Percentiles rank a stretch among this genome's conserved stretches.
These are phyloP conservation scores for Harlomillsia oculata DNA, from an alignment of 1,140 invertebrate genomes.

Conservation along the genomic window DNA sequence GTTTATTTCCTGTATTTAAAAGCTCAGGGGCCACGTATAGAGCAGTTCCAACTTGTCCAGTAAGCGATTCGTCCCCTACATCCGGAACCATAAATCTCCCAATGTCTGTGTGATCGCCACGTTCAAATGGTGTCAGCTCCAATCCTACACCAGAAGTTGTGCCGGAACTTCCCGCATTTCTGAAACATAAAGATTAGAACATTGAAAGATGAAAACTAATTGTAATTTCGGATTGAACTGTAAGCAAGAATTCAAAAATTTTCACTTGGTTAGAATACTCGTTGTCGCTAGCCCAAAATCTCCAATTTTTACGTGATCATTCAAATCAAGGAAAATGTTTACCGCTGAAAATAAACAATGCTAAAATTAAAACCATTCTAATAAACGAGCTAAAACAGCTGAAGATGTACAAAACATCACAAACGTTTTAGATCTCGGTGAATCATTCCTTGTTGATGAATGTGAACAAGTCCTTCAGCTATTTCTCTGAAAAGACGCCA, in stretches of 20 bases:
- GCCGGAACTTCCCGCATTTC: too few species aligned
- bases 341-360: slow-evolving; percentile 46
- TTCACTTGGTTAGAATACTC: slow-evolving; percentile 43
- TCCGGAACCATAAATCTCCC: too few species aligned
- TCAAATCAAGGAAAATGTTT: slow-evolving; percentile 91
- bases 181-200: too few species aligned
- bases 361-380: slow-evolving; percentile 37
- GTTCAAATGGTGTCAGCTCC: too few species aligned
- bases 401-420: too few species aligned
- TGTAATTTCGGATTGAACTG: background rate
- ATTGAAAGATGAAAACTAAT: background rate
- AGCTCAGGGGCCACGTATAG: slow-evolving; percentile 89
- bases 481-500: slow-evolving; percentile 92
- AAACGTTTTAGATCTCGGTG: slow-evolving; percentile 78
- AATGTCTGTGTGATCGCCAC: too few species aligned
- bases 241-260: slow-evolving; percentile 39
- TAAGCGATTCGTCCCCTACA: slow-evolving; percentile 44
- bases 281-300: slow-evolving; percentile 94
- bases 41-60: slow-evolving; percentile 80
- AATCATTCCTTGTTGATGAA: slow-evolving; percentile 91
- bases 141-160: too few species aligned
- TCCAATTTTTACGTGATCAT: slow-evolving; percentile 95
- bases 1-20: slow-evolving; percentile 52
- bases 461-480: slow-evolving; percentile 77
- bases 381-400: too few species aligned